Base-by-base conservation (phyloP, 1,140 invertebrate species). In the Lasioglossum albipes region DNA sequence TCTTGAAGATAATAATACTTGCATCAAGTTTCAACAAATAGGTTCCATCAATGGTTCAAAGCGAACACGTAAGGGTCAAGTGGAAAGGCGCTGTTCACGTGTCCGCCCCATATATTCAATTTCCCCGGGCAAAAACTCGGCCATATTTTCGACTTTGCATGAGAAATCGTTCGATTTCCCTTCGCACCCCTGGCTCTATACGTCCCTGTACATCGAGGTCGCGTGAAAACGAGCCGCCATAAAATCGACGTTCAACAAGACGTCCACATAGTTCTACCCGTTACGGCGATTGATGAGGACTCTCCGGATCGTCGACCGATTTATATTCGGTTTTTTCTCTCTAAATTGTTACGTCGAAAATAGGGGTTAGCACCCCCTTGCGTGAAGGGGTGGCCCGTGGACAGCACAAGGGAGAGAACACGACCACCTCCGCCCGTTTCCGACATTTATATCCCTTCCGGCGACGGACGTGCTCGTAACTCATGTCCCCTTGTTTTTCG, bases 401-500 rank as follows among this genome's bases (percentile, higher is more conserved):
- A 49, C 45, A 49, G 42, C 1, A 22, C 1, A 7, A 18, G 69
- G 5, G 52, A 71, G 72, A 7, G 13, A 45, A 36, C 36, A 36
- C n/a, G 36, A n/a, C 31, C 16, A 54, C 52, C 9, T 13, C 61
- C n/a, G 7, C 20, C 67, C 57, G 54, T 66, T 78, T 65, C 75
- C 79, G 67, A 71, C 79, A 36, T 66, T 82, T 72, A 71, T 79
- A 71, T 82, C 75, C 78, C 68, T 27, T 67, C 67, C 75, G 67
- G 67, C 52, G 79, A 72, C 68, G 22, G 61, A 67, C 66, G 67
- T 16, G 49, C 66, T 59, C 68, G 68, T 82, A 72, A 78, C 22
- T 82, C 75, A 78, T 41, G 41, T 49, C 66, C 75, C 45, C 70
- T 69, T 71, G 81, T 79, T 82, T 79, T 79, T 74, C 70, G 62